Base-by-base conservation (phyloP, 2,113 vertebrate genomes). In the Peromyscus californicus region DNA sequence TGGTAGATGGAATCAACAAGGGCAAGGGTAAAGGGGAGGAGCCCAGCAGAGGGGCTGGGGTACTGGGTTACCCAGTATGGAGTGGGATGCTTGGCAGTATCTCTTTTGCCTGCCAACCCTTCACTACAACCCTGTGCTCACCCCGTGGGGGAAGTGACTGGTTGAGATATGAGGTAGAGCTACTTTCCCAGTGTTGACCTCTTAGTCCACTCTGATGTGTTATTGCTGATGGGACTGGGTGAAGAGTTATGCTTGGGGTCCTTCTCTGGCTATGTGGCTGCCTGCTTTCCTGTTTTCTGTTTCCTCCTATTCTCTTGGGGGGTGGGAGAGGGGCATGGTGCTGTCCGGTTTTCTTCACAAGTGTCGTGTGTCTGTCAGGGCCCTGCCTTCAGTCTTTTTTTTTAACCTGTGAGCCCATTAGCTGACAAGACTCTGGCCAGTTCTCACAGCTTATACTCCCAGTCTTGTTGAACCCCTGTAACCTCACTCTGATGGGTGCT, bases 161-260 rank as follows among this genome's bases (percentile, higher is more conserved):
- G 10, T 7, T 39, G 26, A 6, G 33, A 24, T 9, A 8, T 91
- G 24, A 67, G 29, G 21, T 19, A 3, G 2, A 1, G 67, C 22
- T 86, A n/a, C 78, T n/a, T 16, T 94, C 48, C 7, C 13, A 24
- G 39, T 39, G 31, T 11, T 1, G 42, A 2, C 24, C 42, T 24
- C 59, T 9, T 67, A 33, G 31, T 26, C 5, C 26, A 2, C 36
- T n/a, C 65, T 12, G 2, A 3, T 10, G 15, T 29, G 15, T 12
- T 1, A 3, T 3, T 24, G 7, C 29, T 48, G 0, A 4, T 57
- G 5, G 22, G 6, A 7, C 45, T 5, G 21, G 8, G 29, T 17
- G 7, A 51, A 74, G 39, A 42, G 12, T 7, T 61, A 26, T 1
- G 3, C 4, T 24, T 21, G 8, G 54, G 59, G 24, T 2, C 0